Evolutionary conservation across 2,113 vertebrate species (phyloP), one percentile per base, ranked within the genome.

Genomic region (Cisticola juncidis): DNA sequence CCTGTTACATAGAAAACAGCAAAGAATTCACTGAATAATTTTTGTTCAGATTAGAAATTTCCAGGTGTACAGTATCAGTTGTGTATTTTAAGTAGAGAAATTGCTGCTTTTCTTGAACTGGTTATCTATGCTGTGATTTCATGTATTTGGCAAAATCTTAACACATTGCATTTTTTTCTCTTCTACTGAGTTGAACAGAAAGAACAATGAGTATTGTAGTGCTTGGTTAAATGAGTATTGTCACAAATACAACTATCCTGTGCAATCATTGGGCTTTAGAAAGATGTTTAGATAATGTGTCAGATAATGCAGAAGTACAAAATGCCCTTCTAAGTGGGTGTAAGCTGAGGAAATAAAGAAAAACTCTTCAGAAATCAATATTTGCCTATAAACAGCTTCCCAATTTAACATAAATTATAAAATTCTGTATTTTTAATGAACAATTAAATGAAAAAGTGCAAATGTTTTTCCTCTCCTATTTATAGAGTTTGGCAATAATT

Each of bases 361-460:
- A 68, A 48, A 13, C 9, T 44, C 40, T 73, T 33, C 29, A 53
- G 56, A 83, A 95, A 90, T 53, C 47, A 74, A 1, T 86, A 65
- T 42, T 64, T 66, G 15, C 53, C 56, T 56, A 7, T 47, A 70
- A 90, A 56, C 4, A 18, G 57, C 62, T 77, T 97, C 58, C 40
- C 87, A 8, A 47, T 80, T 42, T 29, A 51, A 66, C 8, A 64
- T 47, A 16, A 80, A 70, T 26, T 90, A 54, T 72, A 80, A 94
- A 47, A 65, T 60, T 83, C 60, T 81, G 51, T 36, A 28, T 92
- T 84, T 90, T 86, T 54, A 96, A 83, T 93, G 93, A 97, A 90
- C 25, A 76, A 10, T 20, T 66, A 31, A 8, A 53, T 90, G n/a
- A 72, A 92, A 73, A 85, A 88, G 13, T 89, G 33, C 69, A 62